Conservation (phyloP, 2,113 vertebrate genomes). For the Capra hircus region DNA sequence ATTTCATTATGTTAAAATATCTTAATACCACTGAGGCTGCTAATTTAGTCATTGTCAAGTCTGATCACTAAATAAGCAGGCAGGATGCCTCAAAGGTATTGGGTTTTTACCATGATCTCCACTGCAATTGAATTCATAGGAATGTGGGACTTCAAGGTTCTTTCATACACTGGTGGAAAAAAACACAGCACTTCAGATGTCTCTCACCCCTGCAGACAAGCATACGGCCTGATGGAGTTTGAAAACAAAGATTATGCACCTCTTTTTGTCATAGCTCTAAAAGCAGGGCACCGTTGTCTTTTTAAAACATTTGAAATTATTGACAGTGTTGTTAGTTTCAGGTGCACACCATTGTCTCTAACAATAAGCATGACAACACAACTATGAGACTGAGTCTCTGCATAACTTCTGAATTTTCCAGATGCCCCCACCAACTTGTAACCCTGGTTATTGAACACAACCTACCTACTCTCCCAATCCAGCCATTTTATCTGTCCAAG, state of each 20-base stretch:
- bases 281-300: background rate
- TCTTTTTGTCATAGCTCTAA: background rate
- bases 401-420: background rate
- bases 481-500: background rate
- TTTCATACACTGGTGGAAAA: background rate
- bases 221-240: background rate
- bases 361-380: background rate
- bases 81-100: background rate
- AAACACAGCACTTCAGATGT: background rate
- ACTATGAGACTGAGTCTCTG: background rate
- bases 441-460: background rate
- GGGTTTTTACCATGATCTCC: background rate
- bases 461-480: background rate
- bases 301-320: background rate
- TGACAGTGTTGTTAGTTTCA: background rate
- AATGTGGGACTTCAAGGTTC: background rate
- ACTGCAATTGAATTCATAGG: background rate
- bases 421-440: background rate
- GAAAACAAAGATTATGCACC: background rate
- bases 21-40: background rate
- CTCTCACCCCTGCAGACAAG: background rate
- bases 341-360: background rate
- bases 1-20: background rate
- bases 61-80: background rate
- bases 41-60: background rate